Percentiles rank a stretch among this genome's conserved stretches.
phyloP scores from a whole-genome alignment of 2,113 vertebrate species.

The Leptobrachium leishanense region DNA sequence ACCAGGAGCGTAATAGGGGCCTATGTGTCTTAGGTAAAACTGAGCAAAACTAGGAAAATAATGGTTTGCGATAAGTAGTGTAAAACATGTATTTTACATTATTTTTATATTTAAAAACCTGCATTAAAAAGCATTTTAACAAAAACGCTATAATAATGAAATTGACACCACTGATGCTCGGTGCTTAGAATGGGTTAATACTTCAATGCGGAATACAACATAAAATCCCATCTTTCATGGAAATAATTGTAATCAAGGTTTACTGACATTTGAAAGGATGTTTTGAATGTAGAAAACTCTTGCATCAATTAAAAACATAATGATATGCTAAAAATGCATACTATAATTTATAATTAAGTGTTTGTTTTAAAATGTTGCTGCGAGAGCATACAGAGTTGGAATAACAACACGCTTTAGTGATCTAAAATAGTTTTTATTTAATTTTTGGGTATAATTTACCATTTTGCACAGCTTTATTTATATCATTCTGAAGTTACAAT shows the following conservation, averaged over 20 bases:
- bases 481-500: not conserved
- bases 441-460: not conserved
- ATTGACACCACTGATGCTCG: not conserved
- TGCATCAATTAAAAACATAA: slow-evolving; percentile 33
- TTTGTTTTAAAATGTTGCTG: slow-evolving; percentile 20
- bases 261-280: slow-evolving; percentile 50
- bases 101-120: no score
- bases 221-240: slow-evolving; percentile 38
- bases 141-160: no score
- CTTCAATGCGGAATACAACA: slow-evolving; percentile 22
- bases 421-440: slow-evolving; percentile 14
- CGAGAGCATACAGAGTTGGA: not conserved
- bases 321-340: slow-evolving; percentile 11
- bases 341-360: slow-evolving; percentile 23
- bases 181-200: not conserved
- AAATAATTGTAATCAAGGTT: slow-evolving; percentile 47
- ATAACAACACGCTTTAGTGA: slow-evolving; percentile 15
- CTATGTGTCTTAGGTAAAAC: no score
- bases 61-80: no score
- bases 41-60: no score
- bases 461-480: not conserved
- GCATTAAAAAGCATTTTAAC: no score
- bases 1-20: no score
- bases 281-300: slow-evolving; percentile 22
- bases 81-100: no score